Base-by-base conservation (phyloP, 2,888 invertebrate species). In the Microplitis deprimator region DNA sequence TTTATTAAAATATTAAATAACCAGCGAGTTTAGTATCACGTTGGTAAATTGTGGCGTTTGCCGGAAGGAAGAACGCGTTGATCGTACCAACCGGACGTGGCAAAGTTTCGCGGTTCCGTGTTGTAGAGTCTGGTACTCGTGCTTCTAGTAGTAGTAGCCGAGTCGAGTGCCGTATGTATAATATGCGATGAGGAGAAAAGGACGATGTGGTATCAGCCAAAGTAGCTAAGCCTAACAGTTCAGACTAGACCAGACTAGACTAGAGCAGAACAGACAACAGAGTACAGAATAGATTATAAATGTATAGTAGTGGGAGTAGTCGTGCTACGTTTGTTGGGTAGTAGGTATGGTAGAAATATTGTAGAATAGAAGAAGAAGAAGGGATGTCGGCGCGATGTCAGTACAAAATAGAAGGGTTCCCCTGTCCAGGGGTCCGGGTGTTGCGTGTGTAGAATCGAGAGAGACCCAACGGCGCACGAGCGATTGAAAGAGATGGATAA, bases 31-130 rank as follows among this genome's bases (percentile, higher is more conserved):
- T n/a, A 29, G 38, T 61, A 59, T 50, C 59, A 59, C 39, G 20
- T 38, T 39, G 77, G 77, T 80, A 77, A 81, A 80, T 81, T 81
- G 77, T 78, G 74, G 68, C 65, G 50, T 77, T 64, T 38, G 75
- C 77, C 80, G 81, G 81, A 79, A 82, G 79, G 79, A 76, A 80
- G 77, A 79, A 68, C 73, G 79, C 79, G 77, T 80, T 79, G 78
- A 78, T 79, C 76, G 79, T 79, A 76, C 39, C 41, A 77, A 77
- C 71, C 74, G 77, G 74, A 77, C 74, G 77, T 77, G 70, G 68
- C 75, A 72, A 78, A 78, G 75, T 75, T 78, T 75, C 59, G 75
- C 75, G 75, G 75, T 75, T 73, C 75, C 72, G 78, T 40, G 50
- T 60, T 62, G 13, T 50, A 13, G 13, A 50, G 50, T 50, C 13